Evolutionary conservation across 2,888 invertebrate species (phyloP).

Genomic region (Sarcophaga subvicina): DNA sequence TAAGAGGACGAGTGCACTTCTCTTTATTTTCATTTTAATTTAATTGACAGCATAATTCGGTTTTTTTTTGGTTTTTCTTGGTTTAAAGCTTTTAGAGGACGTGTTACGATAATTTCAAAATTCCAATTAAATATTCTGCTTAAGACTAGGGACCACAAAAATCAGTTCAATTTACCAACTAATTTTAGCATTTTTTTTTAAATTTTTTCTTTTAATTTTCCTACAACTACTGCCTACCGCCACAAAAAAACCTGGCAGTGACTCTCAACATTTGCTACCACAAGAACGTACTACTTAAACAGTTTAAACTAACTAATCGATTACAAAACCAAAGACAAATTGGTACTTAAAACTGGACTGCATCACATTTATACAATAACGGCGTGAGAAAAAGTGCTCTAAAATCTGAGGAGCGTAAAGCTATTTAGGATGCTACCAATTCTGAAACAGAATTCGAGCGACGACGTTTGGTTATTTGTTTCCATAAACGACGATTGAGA

Average conservation of each 20-base stretch:
- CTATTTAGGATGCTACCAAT: constrained; percentile 75
- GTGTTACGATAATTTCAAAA: constrained; percentile 19
- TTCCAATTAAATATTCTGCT: background rate
- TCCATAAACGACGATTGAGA: constrained; percentile 90
- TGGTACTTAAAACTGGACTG: constrained; percentile 29
- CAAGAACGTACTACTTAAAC: constrained; percentile 30
- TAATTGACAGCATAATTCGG: constrained; percentile 52
- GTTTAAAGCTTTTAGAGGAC: constrained; percentile 53
- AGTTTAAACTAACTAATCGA: constrained; percentile 28
- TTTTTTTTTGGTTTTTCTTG: background rate
- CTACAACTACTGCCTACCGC: constrained; percentile 1
- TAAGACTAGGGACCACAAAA: constrained; percentile 29
- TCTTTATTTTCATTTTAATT: background rate
- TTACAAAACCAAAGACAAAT: constrained; percentile 9
- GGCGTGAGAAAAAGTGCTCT: constrained; percentile 38
- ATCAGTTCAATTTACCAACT: constrained; percentile 63
- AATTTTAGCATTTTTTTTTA: background rate
- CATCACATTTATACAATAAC: constrained; percentile 45
- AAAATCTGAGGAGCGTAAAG: background rate
- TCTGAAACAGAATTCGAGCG: constrained; percentile 83
- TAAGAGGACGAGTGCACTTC: background rate
- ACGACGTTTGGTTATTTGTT: constrained; percentile 88
- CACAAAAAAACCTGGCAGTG: background rate
- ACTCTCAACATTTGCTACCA: constrained; percentile 2
- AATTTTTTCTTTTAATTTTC: background rate